Evolutionary conservation across 2,888 invertebrate species (phyloP), one percentile per base, ranked within the genome.

Genomic region (Dione vanillae): DNA sequence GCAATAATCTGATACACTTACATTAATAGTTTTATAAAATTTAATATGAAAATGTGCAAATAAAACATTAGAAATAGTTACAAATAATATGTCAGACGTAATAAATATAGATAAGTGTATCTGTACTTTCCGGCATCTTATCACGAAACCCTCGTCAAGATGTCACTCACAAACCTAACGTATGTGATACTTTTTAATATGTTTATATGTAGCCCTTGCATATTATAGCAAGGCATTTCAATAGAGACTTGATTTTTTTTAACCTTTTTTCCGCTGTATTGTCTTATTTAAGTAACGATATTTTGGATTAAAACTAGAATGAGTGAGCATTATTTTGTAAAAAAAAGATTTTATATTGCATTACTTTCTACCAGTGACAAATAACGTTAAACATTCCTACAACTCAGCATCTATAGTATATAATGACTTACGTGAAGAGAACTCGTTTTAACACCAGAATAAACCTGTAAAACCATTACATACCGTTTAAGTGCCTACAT

Each of bases 131-230:
- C n/a, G 20, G 59, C 14, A 43, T 27, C 20, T 59, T 59, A 43
- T 59, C 59, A 43, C 20, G n/a, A 19, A 14, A 59, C 59, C 59
- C 59, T 59, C 59, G 59, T 59, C 59, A 59, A 59, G 59, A 43
- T 43, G 41, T 20, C 41, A 43, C 2, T 20, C 41, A 41, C 20
- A 20, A 59, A 41, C 20, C n/a, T 19, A 6, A 14, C 59, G 2
- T n/a, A 20, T 59, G 6, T 37, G 35, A 10, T 59, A 59, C 20
- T 43, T 19, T 43, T 20, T 43, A 43, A 59, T 5, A 9, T n/a
- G 0, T 40, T 0, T 19, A 43, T n/a, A n/a, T 47, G n/a, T 47
- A 16, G 47, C 9, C 16, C 9, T 47, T 9, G 45, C 14, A 12
- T 45, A 45, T 8, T 47, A 47, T 47, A 9, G 16, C n/a, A 47